These are phyloP conservation scores for Sycophila texana DNA, from an alignment of 2,888 invertebrate species.

Conservation along the genomic window DNA sequence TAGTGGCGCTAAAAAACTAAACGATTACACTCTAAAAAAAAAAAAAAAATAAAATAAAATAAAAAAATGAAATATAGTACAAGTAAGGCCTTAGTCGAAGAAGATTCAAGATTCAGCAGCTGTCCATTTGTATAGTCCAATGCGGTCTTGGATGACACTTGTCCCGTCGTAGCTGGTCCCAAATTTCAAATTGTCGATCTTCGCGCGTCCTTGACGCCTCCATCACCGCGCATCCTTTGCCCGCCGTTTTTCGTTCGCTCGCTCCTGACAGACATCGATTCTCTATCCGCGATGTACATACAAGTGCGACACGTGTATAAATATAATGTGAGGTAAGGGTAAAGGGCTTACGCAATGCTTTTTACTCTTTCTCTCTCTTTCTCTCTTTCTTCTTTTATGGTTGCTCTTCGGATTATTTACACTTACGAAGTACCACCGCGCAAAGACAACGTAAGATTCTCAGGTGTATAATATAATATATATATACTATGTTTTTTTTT, in stretches of 20 bases:
- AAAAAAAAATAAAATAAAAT: too few relatives aligned
- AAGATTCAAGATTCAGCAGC: slow-evolving; percentile 51
- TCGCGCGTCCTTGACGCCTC: neutral
- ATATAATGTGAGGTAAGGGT: slow-evolving; percentile 55
- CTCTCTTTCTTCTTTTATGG: slow-evolving; percentile 4
- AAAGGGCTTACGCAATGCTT: slow-evolving; percentile 48
- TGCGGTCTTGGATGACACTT: slow-evolving; percentile 16
- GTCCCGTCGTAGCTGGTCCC: slow-evolving; percentile 13
- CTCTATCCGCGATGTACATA: slow-evolving; percentile 37
- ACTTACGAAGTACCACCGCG: slow-evolving; percentile 27
- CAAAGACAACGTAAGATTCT: slow-evolving; percentile 37
- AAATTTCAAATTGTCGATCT: neutral
- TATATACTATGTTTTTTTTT: slow-evolving; percentile 21
- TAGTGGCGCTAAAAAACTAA: slow-evolving; percentile 43
- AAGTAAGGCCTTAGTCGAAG: slow-evolving; percentile 57
- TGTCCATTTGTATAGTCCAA: slow-evolving; percentile 14
- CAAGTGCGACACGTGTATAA: slow-evolving; percentile 43
- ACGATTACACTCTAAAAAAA: slow-evolving; percentile 39
- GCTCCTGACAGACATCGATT: slow-evolving; percentile 21
- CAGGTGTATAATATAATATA: slow-evolving; percentile 37
- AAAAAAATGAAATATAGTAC: slow-evolving; percentile 51
- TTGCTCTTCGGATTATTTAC: slow-evolving; percentile 56
- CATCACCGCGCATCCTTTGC: neutral
- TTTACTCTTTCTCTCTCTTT: slow-evolving; percentile 34
- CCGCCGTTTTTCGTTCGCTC: slow-evolving; percentile 28